Conservation (phyloP, 2,113 vertebrate genomes). For the Rana temporaria region DNA sequence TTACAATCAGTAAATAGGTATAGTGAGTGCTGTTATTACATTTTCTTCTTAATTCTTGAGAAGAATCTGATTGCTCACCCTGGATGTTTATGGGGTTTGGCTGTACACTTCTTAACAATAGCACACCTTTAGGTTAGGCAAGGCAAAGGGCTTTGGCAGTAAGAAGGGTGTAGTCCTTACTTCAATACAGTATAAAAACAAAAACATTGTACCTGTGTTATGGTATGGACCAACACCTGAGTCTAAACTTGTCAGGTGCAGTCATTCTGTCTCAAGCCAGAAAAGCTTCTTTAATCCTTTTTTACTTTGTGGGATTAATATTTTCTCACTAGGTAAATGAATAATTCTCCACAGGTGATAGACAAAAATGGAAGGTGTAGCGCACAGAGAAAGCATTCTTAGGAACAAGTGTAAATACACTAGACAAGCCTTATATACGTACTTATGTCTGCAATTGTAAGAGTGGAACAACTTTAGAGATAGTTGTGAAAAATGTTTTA, state of each 20-base stretch:
- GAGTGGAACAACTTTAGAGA: too few relatives aligned
- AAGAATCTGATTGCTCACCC: neutral
- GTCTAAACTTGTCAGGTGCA: conserved; percentile 32
- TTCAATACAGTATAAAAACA: conserved; percentile 25
- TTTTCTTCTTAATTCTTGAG: neutral
- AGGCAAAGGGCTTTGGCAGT: conserved; percentile 7
- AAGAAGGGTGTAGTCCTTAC: conserved; percentile 20
- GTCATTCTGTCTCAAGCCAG: conserved; percentile 18
- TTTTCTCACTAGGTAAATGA: conserved; percentile 24
- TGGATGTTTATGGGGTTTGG: conserved; percentile 7
- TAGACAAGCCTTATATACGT: too few relatives aligned
- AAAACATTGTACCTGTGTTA: neutral
- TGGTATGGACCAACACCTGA: conserved; percentile 15
- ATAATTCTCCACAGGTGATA: neutral
- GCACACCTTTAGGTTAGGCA: conserved; percentile 28
- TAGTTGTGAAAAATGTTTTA: too few relatives aligned
- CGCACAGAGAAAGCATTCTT: too few relatives aligned
- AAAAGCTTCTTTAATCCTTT: conserved; percentile 16
- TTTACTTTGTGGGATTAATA: conserved; percentile 17
- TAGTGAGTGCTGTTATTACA: too few relatives aligned
- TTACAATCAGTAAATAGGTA: too few relatives aligned
- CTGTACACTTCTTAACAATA: neutral
- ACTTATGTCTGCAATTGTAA: too few relatives aligned
- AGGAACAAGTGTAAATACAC: too few relatives aligned
- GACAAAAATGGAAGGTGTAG: neutral